Evolutionary conservation across 1,140 invertebrate species (phyloP).

Genomic region (Drosophila kohkoa): DNA sequence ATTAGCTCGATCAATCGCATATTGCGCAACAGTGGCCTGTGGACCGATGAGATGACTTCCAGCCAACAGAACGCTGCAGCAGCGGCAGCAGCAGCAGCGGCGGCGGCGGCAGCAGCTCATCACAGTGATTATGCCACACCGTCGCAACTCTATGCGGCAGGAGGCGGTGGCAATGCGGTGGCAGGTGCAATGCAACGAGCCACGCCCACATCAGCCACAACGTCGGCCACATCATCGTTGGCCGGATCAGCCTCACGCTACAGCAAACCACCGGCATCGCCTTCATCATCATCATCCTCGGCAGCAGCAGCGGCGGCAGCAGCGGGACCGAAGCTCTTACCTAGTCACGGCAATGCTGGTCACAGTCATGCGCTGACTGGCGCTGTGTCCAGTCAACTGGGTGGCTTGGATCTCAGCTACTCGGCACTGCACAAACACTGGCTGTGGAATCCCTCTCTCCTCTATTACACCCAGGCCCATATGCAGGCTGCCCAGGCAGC

Average conservation of each 20-base stretch:
- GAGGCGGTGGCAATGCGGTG: slow-evolving; percentile 16
- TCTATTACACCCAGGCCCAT: slow-evolving; percentile 79
- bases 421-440: slow-evolving; percentile 80
- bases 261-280: slow-evolving; percentile 38
- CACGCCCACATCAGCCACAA: slow-evolving; percentile 24
- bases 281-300: slow-evolving; percentile 4
- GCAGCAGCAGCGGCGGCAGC: too few relatives aligned
- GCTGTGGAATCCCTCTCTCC: slow-evolving; percentile 82
- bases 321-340: slow-evolving; percentile 49
- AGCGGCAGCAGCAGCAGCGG: slow-evolving; percentile 60
- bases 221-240: slow-evolving; percentile 19
- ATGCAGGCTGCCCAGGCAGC: slow-evolving; percentile 70
- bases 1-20: slow-evolving; percentile 98
- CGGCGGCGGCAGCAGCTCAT: slow-evolving; percentile 52
- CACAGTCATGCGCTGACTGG: slow-evolving; percentile 42
- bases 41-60: slow-evolving; percentile 87
- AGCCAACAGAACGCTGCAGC: slow-evolving; percentile 81
- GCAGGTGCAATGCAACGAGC: background rate
- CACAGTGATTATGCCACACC: slow-evolving; percentile 52
- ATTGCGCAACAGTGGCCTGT: slow-evolving; percentile 92
- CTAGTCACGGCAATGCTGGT: slow-evolving; percentile 28
- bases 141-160: slow-evolving; percentile 37
- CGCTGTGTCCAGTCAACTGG: slow-evolving; percentile 50
- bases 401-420: slow-evolving; percentile 75
- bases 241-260: slow-evolving; percentile 36